Base-by-base conservation (phyloP, 2,797 vertebrate species). In the Valencia hispanica region DNA sequence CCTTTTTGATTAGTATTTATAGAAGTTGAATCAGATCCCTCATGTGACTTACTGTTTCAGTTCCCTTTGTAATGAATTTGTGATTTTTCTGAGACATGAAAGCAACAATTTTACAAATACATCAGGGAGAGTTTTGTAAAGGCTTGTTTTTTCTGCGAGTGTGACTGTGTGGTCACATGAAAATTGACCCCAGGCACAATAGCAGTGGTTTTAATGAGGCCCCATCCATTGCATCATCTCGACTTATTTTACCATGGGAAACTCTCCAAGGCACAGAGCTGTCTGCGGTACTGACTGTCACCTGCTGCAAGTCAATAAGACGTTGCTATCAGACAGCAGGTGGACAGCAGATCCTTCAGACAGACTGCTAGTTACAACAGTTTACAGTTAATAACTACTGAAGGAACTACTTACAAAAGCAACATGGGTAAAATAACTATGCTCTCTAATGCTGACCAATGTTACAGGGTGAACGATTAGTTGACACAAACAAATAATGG, bases 221-320 rank as follows among this genome's bases (percentile, higher is more conserved):
- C 87, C 83, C 5, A 12, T 80, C 87, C 39, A 73, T 86, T 86
- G 79, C 72, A 53, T 57, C 22, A 63, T 70, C 65, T 86, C 61
- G 27, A 55, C 70, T 84, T 73, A 74, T 87, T 80, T 81, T 48
- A 81, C 74, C 12, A n/a, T 22, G 22, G 72, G 78, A 69, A 82
- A 75, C 81, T 81, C 79, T 74, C 77, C 2, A 73, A 78, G 79
- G 87, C 86, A 75, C 76, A 25, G 91, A 89, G 87, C 87, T 84
- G 88, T 92, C 86, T 50, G 17, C 18, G 76, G 77, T 17, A 80
- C 91, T 90, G 88, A 91, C 87, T 79, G 81, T 90, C 87, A 89
- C 87, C 84, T 83, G 65, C 87, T 92, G 87, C 87, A 90, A 90
- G 85, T 81, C 90, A 89, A 79, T 75, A 86, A 80, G 61, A 30